Base-by-base conservation (phyloP, 2,888 invertebrate species). In the Cheilosia variabilis region DNA sequence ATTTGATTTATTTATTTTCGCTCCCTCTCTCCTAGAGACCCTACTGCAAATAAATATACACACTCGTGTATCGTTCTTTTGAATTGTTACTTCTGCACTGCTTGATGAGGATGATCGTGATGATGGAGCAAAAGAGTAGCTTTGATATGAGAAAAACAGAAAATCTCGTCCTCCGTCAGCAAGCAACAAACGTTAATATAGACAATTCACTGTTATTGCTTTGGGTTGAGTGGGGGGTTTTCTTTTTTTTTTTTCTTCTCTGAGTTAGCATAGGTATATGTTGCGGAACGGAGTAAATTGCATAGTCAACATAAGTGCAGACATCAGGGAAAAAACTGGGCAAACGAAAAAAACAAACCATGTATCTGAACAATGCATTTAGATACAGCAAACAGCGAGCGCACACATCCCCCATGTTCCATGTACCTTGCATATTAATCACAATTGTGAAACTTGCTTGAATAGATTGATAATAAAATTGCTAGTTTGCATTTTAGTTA, bases 391-490 rank as follows among this genome's bases (percentile, higher is more conserved):
- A 17, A 60, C 50, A 52, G 62, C 15, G 2, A 57, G 37, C 2
- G 47, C 27, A 34, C 31, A 73, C 57, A 63, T n/a, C 22, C 37
- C 78, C 80, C 75, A 86, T 68, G 80, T 75, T 80, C 76, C 52
- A 63, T 72, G 81, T 86, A 86, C 86, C 86, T 86, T 86, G 86
- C 86, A 86, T 86, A 86, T 81, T 86, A 86, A 86, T 86, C 86
- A 86, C 71, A 81, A 86, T 77, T 81, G 86, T 72, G 81, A 81
- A 86, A 86, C 86, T 81, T 86, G 86, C 86, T 81, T 86, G 86
- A 86, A 86, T 86, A 81, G 86, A 86, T 86, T 86, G 81, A 86
- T 86, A 86, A 81, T 86, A 81, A 81, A 86, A 86, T 86, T 86
- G 86, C 81, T 81, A 86, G 86, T 86, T 86, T 81, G 86, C 86